Percentiles rank a stretch among this genome's conserved stretches.
Conservation (phyloP, 2,888 invertebrate species). For the Autographa gamma region DNA sequence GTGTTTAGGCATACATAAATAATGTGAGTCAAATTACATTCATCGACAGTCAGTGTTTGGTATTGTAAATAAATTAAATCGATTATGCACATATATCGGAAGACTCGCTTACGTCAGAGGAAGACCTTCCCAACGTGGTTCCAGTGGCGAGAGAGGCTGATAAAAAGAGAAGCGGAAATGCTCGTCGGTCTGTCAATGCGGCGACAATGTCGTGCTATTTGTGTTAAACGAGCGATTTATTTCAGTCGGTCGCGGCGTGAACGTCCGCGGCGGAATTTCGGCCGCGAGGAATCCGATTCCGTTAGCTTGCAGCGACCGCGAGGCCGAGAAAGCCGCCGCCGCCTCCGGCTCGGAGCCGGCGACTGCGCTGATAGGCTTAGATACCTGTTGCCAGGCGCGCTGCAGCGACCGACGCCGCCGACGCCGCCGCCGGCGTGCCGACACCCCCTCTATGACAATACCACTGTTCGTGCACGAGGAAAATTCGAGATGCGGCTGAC, state of each 20-base stretch:
- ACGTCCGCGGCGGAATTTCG: conserved; percentile 87
- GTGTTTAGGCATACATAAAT: conserved; percentile 51
- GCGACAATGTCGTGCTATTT: conserved; percentile 87
- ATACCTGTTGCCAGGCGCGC: conserved; percentile 65
- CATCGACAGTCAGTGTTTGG: conserved; percentile 49
- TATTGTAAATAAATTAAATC: conserved; percentile 63
- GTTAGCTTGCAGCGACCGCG: conserved; percentile 75
- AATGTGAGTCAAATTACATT: conserved; percentile 71
- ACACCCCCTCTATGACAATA: conserved; percentile 76
- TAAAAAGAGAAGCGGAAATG: conserved; percentile 86
- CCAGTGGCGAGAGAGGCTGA: conserved; percentile 60
- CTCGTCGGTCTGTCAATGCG: conserved; percentile 84
- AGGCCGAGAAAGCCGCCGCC: conserved; percentile 53
- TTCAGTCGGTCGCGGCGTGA: conserved; percentile 87
- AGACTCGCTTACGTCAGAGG: conserved; percentile 76
- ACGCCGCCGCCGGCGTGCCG: conserved; percentile 63
- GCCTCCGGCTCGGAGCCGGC: conserved; percentile 57
- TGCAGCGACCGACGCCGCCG: conserved; percentile 61
- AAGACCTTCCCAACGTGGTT: conserved; percentile 68
- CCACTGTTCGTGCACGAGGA: conserved; percentile 81
- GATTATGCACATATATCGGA: conserved; percentile 69
- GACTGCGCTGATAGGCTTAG: conserved; percentile 56
- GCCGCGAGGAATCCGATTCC: conserved; percentile 85
- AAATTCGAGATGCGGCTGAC: conserved; percentile 86
- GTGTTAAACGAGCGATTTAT: conserved; percentile 88